Base-by-base conservation (phyloP, 2,888 invertebrate genomes). In the Trichogramma dendrolimi region DNA sequence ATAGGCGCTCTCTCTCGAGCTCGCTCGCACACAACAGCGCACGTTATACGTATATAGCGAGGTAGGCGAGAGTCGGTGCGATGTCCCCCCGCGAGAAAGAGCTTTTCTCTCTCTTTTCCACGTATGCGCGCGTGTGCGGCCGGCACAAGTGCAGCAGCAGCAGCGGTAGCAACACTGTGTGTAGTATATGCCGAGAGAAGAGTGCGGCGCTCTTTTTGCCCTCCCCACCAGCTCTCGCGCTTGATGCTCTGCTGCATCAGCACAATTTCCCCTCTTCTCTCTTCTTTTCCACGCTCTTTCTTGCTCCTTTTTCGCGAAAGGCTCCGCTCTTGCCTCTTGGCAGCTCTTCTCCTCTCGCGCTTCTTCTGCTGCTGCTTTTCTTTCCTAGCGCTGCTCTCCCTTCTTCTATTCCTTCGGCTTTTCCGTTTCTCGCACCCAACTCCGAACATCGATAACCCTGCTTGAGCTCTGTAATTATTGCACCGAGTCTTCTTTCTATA, bases 301-400 rank as follows among this genome's bases (percentile, higher is more conserved):
- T 61, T 59, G 48, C 58, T 58, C 64, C 64, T 47, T 62, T 55
- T 59, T 61, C 55, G 39, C 55, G 60, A 27, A 59, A 61, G 60
- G 60, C 61, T 63, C 61, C 47, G 10, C 44, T 5, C 44, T 40
- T 43, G 42, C 11, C 54, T 46, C 10, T 49, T 55, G 48, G 59
- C 55, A 41, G 46, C 42, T 27, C 27, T 27, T 27, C 27, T 27
- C 27, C 27, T 27, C 27, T 27, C 27, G 27, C 2, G 27, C 27
- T 27, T 27, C 27, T 27, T 27, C 27, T 27, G 1, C 27, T 27
- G 27, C 27, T 27, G 7, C 40, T 44, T 63, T 48, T 59, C 48
- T 64, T 66, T 61, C 49, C 55, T 62, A 27, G 27, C 27, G 27
- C 27, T 27, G 27, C 27, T 27, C 27, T 27, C 27, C 27, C 27